Evolutionary conservation across 2,888 invertebrate genomes (phyloP), one percentile per base, ranked within the genome.

Genomic region (Frankliniella intonsa): DNA sequence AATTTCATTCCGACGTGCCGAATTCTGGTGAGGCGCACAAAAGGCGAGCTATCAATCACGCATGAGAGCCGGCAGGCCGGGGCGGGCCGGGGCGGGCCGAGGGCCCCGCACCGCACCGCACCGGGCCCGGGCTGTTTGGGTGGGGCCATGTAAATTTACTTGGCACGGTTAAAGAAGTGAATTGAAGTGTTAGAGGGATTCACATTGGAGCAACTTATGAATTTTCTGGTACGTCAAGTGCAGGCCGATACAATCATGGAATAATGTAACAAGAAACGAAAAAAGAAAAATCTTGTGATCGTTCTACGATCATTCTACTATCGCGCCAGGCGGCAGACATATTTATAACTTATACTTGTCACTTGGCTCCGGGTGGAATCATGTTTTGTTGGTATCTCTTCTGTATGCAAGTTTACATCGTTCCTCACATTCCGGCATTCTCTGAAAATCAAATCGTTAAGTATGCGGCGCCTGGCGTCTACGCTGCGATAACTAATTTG

Each of bases 1-100:
- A 69, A 69, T 69, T 69, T 69, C 69, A 22, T 76, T 76, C 25
- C 69, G 69, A 76, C 69, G 25, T 76, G 69, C 69, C 69, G 69
- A 76, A 76, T 76, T 25, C 69, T n/a, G 25, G 7, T 22, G 22
- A 76, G 11, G 69, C 69, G 25, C 69, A 25, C 69, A 76, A 22
- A 76, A 25, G 12, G 25, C 69, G 22, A 76, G 22, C 69, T 25
- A 76, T 76, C 69, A 76, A 12, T 76, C 69, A 25, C 17, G n/a
- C 62, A 55, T 55, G 14, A 38, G 38, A 38, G 38, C 5, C 38
- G 38, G 38, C 3, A 5, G 38, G 38, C n/a, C n/a, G n/a, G n/a
- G n/a, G n/a, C n/a, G n/a, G n/a, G n/a, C n/a, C n/a, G n/a, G n/a
- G n/a, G n/a, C n/a, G n/a, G n/a, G n/a, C n/a, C n/a, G n/a, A 55